Evolutionary conservation across 2,797 vertebrate species (phyloP).

Genomic region (Gallinago solitaria): DNA sequence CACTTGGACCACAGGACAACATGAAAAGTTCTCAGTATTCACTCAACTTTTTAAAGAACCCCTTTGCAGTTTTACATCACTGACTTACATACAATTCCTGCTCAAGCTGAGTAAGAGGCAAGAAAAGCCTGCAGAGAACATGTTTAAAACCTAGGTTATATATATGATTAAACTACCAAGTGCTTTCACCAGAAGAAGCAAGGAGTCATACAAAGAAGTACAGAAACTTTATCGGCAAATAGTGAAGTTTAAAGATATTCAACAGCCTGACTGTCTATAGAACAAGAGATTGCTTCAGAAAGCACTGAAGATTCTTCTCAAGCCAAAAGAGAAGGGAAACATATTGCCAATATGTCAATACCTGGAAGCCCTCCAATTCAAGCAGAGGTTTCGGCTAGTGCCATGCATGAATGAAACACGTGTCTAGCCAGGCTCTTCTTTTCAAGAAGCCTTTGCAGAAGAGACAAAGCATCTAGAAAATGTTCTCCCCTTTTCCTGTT

Average conservation of each 20-base stretch:
- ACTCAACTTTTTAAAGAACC: background rate
- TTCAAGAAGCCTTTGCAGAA: background rate
- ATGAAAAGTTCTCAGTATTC: background rate
- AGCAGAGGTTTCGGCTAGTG: background rate
- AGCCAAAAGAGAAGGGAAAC: background rate
- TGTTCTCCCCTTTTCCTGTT: background rate
- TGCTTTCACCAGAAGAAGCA: background rate
- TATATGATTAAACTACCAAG: background rate
- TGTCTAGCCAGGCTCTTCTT: background rate
- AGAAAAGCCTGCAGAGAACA: background rate
- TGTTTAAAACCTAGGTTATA: background rate
- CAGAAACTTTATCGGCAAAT: background rate
- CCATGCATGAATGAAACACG: rapidly evolving
- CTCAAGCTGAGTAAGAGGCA: background rate
- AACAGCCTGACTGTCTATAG: background rate
- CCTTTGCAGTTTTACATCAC: background rate
- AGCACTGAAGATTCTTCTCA: background rate
- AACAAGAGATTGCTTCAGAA: background rate
- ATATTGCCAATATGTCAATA: background rate
- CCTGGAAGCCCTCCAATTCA: background rate
- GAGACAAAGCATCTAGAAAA: background rate
- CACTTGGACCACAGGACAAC: background rate
- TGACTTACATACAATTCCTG: background rate
- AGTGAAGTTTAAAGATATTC: background rate
- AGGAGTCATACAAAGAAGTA: background rate